phyloP scores from a whole-genome alignment of 2,888 invertebrate species.

The Drosophila hawaiiensis region DNA sequence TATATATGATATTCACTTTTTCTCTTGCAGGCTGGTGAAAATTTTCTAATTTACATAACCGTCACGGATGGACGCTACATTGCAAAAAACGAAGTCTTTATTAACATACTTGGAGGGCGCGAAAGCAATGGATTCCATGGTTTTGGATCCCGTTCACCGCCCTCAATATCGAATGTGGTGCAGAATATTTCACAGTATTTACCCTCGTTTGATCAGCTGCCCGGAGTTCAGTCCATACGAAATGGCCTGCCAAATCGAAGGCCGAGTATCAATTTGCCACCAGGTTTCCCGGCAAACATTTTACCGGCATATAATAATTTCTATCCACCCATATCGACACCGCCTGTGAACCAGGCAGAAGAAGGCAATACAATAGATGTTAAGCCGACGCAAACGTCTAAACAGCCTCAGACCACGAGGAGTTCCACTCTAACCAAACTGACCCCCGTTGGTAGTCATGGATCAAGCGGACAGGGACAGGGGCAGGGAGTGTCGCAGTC shows the following conservation, averaged over 20 bases:
- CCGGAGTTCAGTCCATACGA: slow-evolving; percentile 83
- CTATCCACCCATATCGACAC: slow-evolving; percentile 61
- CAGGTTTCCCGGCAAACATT: slow-evolving; percentile 67
- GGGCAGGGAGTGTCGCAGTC: slow-evolving; percentile 4
- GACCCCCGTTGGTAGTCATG: slow-evolving; percentile 70
- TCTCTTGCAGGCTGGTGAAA: slow-evolving; percentile 87
- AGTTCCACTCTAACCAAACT: slow-evolving; percentile 58
- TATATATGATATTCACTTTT: neutral
- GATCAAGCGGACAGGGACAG: slow-evolving; percentile 26
- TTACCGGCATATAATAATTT: slow-evolving; percentile 83
- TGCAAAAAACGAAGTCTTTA: slow-evolving; percentile 89
- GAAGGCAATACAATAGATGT: slow-evolving; percentile 35
- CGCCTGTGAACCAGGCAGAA: slow-evolving; percentile 1
- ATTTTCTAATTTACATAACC: slow-evolving; percentile 89
- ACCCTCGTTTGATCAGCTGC: slow-evolving; percentile 83
- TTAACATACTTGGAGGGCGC: slow-evolving; percentile 86
- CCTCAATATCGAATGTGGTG: slow-evolving; percentile 82
- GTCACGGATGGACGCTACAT: slow-evolving; percentile 88
- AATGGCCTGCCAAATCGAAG: slow-evolving; percentile 78
- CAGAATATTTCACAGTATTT: slow-evolving; percentile 83
- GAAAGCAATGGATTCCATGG: slow-evolving; percentile 62
- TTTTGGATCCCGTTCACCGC: slow-evolving; percentile 75
- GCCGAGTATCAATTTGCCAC: slow-evolving; percentile 66
- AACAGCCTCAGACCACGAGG: slow-evolving; percentile 12
- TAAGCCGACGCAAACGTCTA: slow-evolving; percentile 12